A percentile compares a stretch with the other conserved stretches of the same genome.
These are phyloP conservation scores for Himalopsyche anomala DNA, from an alignment of 2,888 invertebrate genomes.

Conservation along the genomic window DNA sequence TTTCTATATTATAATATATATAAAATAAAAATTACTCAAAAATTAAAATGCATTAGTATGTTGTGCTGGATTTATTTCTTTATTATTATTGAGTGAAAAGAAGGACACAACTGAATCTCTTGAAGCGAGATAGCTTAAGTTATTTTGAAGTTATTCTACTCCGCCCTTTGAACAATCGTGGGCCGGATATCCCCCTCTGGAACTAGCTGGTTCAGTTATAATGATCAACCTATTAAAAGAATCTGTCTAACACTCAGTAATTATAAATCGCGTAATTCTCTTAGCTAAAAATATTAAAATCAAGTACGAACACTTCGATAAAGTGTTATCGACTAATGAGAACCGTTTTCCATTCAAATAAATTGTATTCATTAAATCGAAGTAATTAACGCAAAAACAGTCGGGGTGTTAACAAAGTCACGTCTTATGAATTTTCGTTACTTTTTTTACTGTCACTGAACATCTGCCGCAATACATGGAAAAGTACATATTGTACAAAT, in stretches of 20 bases:
- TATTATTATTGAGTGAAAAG: too few species aligned
- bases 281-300: conserved; percentile 10
- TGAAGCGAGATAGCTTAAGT: background rate
- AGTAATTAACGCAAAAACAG: background rate
- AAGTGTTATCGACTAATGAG: background rate
- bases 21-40: too few species aligned
- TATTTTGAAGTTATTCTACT: background rate
- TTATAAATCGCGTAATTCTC: background rate
- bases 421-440: too few species aligned
- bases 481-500: too few species aligned
- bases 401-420: too few species aligned
- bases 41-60: too few species aligned
- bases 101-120: background rate
- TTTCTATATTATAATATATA: too few species aligned
- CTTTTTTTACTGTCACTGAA: too few species aligned
- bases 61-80: too few species aligned
- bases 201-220: conserved; percentile 26
- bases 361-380: background rate
- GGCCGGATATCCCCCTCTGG: background rate
- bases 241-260: background rate
- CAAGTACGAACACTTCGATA: background rate
- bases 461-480: too few species aligned
- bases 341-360: background rate
- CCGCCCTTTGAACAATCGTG: background rate
- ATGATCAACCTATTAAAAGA: conserved; percentile 23